Evolutionary conservation across 1,140 invertebrate genomes (phyloP), one percentile per base, ranked within the genome.

Genomic region (Philopotamus ludificatus): DNA sequence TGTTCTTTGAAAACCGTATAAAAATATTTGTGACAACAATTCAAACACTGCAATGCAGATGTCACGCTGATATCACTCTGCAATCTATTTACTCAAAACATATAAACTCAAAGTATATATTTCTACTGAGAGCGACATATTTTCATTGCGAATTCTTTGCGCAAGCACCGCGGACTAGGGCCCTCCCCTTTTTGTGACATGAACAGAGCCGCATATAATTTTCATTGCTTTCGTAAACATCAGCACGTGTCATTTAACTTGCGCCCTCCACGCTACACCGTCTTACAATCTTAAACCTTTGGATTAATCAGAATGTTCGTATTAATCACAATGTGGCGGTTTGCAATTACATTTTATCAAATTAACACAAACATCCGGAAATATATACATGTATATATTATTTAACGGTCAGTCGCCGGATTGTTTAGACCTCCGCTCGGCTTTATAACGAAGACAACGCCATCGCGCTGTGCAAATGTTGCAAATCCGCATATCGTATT

Each of bases 141-240:
- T 22, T 50, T 50, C 16, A 9, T 39, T 57, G 28, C 39, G 34
- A 10, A 21, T 42, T 54, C 3, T 12, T n/a, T 12, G 3, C 10
- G 51, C 51, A 34, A 54, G n/a, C n/a, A 20, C 20, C 54, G 54
- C 54, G 54, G n/a, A 57, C 23, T 57, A 12, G 16, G 42, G 34
- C 25, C 39, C 12, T 25, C 42, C 57, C 57, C 42, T 60, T 60
- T 60, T 60, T 60, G 57, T 60, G 45, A 47, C 57, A 60, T 25
- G 42, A 47, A 39, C 57, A 41, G 57, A 60, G 57, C 57, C 57
- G 57, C 57, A 60, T 60, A 60, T 60, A 60, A 60, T 60, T 60
- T 60, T 60, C 57, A 60, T 60, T 60, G 57, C 57, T 60, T 60
- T 60, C 42, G 57, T 60, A 60, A 60, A 60, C 57, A 60, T 60